Evolutionary conservation across 2,888 invertebrate species (phyloP).

Genomic region (Oscheius sp.): DNA sequence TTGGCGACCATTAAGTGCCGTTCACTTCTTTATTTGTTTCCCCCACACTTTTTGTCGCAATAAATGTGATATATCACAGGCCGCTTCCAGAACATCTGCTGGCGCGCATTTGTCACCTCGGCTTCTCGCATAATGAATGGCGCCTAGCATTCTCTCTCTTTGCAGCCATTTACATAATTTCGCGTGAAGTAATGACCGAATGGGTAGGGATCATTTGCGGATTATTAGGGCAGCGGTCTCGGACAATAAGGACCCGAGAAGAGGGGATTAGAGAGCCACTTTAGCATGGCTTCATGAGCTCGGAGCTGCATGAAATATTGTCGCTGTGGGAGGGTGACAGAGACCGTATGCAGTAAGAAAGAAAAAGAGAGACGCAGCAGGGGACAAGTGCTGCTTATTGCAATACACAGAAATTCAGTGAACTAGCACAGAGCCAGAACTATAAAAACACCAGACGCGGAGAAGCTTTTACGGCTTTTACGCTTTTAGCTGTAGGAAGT

Average conservation of each 20-base stretch:
- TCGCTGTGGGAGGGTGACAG: too few relatives aligned
- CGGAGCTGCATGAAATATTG: not conserved
- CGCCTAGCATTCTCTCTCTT: not conserved
- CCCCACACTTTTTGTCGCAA: too few relatives aligned
- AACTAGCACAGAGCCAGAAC: too few relatives aligned
- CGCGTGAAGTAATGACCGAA: constrained; percentile 18
- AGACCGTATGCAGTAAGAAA: too few relatives aligned
- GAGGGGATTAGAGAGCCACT: constrained; percentile 11
- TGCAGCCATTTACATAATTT: constrained; percentile 18
- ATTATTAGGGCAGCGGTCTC: not conserved
- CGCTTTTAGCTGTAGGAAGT: too few relatives aligned
- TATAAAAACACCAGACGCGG: too few relatives aligned
- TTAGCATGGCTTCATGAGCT: not conserved
- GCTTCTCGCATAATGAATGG: constrained; percentile 32
- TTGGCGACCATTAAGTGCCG: too few relatives aligned
- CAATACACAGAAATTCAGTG: too few relatives aligned
- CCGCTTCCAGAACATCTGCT: constrained; percentile 20
- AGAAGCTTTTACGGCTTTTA: too few relatives aligned
- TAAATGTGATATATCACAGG: not conserved
- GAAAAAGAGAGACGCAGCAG: too few relatives aligned
- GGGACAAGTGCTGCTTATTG: too few relatives aligned
- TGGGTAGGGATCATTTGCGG: constrained; percentile 13
- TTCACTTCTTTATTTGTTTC: too few relatives aligned
- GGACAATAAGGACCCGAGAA: not conserved
- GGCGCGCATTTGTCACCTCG: constrained; percentile 27